Evolutionary conservation across 1,140 invertebrate genomes (phyloP).

Genomic region (Heterodera schachtii): DNA sequence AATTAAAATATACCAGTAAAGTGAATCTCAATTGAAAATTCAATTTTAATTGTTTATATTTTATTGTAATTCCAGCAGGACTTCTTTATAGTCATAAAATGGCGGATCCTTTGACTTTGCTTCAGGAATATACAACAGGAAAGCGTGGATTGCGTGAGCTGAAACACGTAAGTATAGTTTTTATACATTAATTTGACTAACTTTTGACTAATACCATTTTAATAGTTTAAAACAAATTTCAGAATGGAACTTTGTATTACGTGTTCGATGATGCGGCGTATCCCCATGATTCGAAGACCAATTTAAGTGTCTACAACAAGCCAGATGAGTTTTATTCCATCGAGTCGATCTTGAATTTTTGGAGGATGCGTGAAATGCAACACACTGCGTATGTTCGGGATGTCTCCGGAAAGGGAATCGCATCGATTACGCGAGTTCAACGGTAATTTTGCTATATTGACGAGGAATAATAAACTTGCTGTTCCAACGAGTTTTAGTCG

Average conservation of each 20-base stretch:
- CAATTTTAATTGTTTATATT: too few species aligned
- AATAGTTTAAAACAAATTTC: conserved; percentile 9
- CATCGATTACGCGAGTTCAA: conserved; percentile 48
- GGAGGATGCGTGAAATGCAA: conserved; percentile 39
- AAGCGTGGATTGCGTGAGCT: conserved; percentile 35
- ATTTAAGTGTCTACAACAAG: conserved; percentile 47
- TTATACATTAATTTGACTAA: background rate
- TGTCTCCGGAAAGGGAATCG: conserved; percentile 50
- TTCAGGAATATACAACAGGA: conserved; percentile 44
- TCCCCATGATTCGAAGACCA: conserved; percentile 45
- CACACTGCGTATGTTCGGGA: conserved; percentile 48
- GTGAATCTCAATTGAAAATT: too few species aligned
- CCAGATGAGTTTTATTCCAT: conserved; percentile 47
- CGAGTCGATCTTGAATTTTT: conserved; percentile 50
- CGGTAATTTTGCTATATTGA: conserved; percentile 20
- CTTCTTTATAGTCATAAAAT: too few species aligned
- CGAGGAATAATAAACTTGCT: too few species aligned
- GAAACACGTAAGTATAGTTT: conserved; percentile 24
- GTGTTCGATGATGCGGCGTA: conserved; percentile 49
- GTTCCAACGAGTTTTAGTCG: conserved; percentile 17
- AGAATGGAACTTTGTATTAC: conserved; percentile 47
- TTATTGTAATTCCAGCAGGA: too few species aligned
- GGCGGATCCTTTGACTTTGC: conserved; percentile 41
- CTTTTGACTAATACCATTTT: conserved; percentile 19
- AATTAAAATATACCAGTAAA: too few species aligned